These are phyloP conservation scores for Echinometra lucunter DNA, from an alignment of 53 echinoderm and acorn worm genomes.

Conservation along the genomic window DNA sequence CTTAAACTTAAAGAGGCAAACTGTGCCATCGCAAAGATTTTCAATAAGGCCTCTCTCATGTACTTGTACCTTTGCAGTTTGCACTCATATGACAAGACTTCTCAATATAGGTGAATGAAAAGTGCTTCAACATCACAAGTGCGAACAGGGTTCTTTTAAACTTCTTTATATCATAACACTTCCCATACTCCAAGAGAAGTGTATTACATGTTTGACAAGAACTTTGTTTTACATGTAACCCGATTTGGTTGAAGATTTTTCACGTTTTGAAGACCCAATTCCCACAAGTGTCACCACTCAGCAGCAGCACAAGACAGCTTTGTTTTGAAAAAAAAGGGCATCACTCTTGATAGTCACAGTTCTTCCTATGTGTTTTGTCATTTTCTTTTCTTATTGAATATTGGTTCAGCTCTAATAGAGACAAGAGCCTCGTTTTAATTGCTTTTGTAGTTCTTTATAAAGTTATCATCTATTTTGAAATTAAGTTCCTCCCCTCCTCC, in stretches of 20 bases:
- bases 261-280: background rate
- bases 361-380: background rate
- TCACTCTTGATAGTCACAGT: background rate
- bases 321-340: background rate
- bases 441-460: no score
- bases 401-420: background rate
- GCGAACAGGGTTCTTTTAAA: background rate
- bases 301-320: background rate
- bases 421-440: no score
- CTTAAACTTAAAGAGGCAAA: background rate
- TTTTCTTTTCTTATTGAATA: background rate
- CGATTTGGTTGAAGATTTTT: slow-evolving; percentile 1
- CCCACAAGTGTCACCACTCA: background rate
- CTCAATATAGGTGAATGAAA: background rate
- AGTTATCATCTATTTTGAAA: no score
- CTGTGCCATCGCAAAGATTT: background rate
- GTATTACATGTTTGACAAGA: slow-evolving; percentile 33
- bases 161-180: background rate
- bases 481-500: no score
- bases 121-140: background rate
- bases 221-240: background rate
- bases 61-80: no score
- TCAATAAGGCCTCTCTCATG: background rate
- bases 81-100: background rate
- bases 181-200: background rate